A percentile compares a stretch with the other conserved stretches of the same genome.
Evolutionary conservation across 2,888 invertebrate genomes (phyloP).

Genomic region (Sialis lutaria): DNA sequence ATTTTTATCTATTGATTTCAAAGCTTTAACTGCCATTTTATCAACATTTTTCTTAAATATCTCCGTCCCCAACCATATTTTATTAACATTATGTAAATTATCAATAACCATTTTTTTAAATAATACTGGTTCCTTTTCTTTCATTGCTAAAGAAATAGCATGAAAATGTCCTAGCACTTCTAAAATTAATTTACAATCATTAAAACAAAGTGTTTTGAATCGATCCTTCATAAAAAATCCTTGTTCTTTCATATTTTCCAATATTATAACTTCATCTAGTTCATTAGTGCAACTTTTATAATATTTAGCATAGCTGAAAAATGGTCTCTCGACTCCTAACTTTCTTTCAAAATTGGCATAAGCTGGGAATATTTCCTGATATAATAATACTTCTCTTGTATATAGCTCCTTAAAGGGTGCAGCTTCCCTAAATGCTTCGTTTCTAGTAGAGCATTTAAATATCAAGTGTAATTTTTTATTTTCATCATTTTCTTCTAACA

Average conservation of each 20-base stretch:
- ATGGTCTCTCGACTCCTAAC: not conserved
- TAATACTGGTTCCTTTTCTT: not conserved
- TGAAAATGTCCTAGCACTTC: constrained; percentile 2
- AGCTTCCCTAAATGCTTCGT: not conserved
- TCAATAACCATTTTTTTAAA: not conserved
- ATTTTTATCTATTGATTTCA: not conserved
- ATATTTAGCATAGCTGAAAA: not conserved
- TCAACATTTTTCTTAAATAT: not conserved
- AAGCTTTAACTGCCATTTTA: not conserved
- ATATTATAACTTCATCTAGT: constrained; percentile 12
- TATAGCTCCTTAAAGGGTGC: not conserved
- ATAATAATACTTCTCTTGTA: constrained; percentile 1
- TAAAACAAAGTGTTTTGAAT: not conserved
- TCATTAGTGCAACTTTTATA: not conserved
- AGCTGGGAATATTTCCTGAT: not conserved
- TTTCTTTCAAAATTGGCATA: constrained; percentile 1
- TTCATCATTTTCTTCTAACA: not conserved
- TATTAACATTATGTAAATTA: not conserved
- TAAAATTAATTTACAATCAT: constrained; percentile 2
- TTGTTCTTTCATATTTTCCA: constrained; percentile 4
- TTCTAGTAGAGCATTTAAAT: not conserved
- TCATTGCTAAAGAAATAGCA: constrained; percentile 1
- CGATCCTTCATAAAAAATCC: constrained; percentile 1
- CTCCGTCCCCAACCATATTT: not conserved
- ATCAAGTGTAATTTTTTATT: not conserved